Base-by-base conservation (phyloP, 2,888 invertebrate species). In the Diabrotica balteata region DNA sequence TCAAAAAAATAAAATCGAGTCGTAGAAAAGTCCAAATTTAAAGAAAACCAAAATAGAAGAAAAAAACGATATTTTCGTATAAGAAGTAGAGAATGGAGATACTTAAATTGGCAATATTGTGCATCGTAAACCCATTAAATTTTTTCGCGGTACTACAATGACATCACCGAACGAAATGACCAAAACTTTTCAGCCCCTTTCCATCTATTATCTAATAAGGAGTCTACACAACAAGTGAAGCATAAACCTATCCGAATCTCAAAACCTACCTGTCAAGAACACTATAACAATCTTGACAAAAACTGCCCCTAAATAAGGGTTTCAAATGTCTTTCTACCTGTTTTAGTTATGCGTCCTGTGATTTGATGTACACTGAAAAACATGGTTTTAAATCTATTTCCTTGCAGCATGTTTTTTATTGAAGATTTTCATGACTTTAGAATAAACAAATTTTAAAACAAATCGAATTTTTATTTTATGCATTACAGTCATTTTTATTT, bases 131-230 rank as follows among this genome's bases (percentile, higher is more conserved):
- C 32, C 32, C 32, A 32, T 4, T 32, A 32, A 32, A 32, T 32
- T 32, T 32, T 32, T 32, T 32, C 5, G 32, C 32, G 8, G 43
- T 46, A 57, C 55, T 17, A 8, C 55, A 3, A 44, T 55, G 55
- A 7, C 43, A 55, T 45, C 17, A 45, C 55, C 55, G 45, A 57
- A 44, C 65, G 63, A 66, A 69, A 59, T 72, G 69, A 69, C 67
- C 69, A 62, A 72, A 69, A 66, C 67, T 72, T 57, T 57, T 69
- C 75, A 75, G 75, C 77, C 72, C 75, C 73, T 71, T 72, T 74
- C 75, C 78, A 75, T 79, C 80, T 76, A 81, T 81, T 81, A 82
- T 82, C 80, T 80, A 78, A 80, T 82, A 80, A 81, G 81, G 80
- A 80, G 79, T 79, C 78, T 75, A 77, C 75, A 76, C 67, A 80